phyloP scores from a whole-genome alignment of 2,797 vertebrate genomes.

The Manis crassicaudata region DNA sequence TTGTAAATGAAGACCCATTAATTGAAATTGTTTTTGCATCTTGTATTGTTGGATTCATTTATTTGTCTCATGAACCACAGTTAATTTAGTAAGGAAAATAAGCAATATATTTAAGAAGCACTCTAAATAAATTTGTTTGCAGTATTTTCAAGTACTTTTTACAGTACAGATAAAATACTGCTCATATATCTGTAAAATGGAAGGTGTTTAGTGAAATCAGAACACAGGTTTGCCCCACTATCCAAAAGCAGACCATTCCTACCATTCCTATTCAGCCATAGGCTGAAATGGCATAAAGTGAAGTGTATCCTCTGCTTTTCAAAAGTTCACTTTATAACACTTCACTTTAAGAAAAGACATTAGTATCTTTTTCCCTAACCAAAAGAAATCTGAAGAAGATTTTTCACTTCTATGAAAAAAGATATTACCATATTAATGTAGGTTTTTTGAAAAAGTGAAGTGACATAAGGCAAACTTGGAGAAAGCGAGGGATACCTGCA shows the following conservation, averaged over 20 bases:
- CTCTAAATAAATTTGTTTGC: neutral
- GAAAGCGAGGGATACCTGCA: neutral
- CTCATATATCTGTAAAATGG: neutral
- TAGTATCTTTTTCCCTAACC: neutral
- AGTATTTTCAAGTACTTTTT: neutral
- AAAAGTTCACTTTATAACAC: neutral
- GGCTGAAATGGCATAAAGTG: neutral
- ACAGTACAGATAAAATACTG: neutral
- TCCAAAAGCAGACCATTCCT: neutral
- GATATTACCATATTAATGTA: neutral
- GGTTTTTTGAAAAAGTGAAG: neutral
- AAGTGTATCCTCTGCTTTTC: neutral
- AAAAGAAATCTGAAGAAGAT: neutral
- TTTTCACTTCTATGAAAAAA: neutral
- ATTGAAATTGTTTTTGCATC: constrained; percentile 32
- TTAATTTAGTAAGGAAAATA: constrained; percentile 11
- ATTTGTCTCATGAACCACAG: constrained; percentile 40
- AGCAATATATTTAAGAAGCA: neutral
- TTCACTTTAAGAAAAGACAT: neutral
- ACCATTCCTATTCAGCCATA: neutral
- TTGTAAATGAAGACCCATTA: constrained; percentile 53
- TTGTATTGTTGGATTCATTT: neutral
- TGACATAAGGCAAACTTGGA: neutral
- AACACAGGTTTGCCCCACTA: neutral
- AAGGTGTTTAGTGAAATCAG: neutral